Evolutionary conservation across 2,113 vertebrate genomes (phyloP).

Genomic region (Rhinopithecus roxellana): DNA sequence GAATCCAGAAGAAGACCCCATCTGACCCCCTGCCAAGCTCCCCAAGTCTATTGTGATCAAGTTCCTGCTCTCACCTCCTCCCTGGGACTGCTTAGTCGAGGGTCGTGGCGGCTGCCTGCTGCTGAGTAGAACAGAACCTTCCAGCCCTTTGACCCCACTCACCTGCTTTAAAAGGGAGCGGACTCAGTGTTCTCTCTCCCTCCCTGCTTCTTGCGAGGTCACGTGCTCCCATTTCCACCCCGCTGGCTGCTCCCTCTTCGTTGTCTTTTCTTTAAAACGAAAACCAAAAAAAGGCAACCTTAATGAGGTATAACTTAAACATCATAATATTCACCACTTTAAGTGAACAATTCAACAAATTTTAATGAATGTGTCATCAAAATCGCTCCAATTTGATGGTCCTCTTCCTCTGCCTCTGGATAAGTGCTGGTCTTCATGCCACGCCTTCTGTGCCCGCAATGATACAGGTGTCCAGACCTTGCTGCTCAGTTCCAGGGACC

Average conservation of each 20-base stretch:
- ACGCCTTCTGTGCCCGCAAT: accelerated
- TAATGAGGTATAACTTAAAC: not conserved
- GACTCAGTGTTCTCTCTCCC: too few species aligned
- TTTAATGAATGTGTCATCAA: not conserved
- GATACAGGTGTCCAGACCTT: not conserved
- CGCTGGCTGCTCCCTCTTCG: not conserved
- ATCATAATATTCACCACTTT: not conserved
- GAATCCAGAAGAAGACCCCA: not conserved
- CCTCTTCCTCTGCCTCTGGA: not conserved
- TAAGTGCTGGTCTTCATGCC: not conserved
- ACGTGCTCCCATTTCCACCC: accelerated
- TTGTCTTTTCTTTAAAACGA: not conserved
- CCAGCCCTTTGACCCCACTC: not conserved
- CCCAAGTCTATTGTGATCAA: not conserved
- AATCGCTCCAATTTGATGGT: not conserved
- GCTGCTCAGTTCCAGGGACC: not conserved
- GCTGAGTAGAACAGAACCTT: accelerated
- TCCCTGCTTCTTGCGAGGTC: accelerated
- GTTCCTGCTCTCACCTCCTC: not conserved
- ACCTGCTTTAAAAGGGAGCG: accelerated
- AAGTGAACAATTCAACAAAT: not conserved
- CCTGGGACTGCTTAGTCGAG: accelerated
- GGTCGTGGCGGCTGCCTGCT: not conserved
- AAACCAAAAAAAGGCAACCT: not conserved
- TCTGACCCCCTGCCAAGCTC: accelerated